Base-by-base conservation (phyloP, 2,888 invertebrate genomes). In the Frankliniella intonsa region DNA sequence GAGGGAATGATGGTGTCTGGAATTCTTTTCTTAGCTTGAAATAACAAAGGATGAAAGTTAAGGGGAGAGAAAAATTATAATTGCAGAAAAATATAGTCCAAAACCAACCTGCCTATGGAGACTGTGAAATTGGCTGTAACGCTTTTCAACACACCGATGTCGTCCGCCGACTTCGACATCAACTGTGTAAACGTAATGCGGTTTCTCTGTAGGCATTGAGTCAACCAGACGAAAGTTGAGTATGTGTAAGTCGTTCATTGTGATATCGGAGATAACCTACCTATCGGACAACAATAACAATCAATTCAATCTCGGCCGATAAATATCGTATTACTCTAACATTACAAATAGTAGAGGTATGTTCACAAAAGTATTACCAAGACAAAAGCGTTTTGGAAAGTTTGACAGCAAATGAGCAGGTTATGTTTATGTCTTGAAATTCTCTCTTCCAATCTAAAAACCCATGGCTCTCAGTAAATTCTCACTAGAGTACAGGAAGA, bases 81-180 rank as follows among this genome's bases (percentile, higher is more conserved):
- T 38, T 38, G 38, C 8, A 69, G n/a, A 49, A 49, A 81, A 8
- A 49, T 80, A 51, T 38, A 17, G 2, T 8, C 10, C 27, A 49
- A 22, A 82, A 38, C 85, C 84, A 87, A 90, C 90, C 88, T 89
- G 88, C 84, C 90, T 89, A 85, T 91, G 90, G 38, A 91, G 86
- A 62, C 89, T 88, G 85, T 90, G 90, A 86, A 91, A 91, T 85
- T 90, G 90, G 83, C 90, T 90, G 86, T 91, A 91, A 85, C 91
- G 87, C 85, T 88, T 90, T 85, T 91, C 90, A 80, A 90, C 87
- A 81, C 84, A 85, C 83, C 88, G 87, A 83, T 88, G 87, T 83
- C 86, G 87, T 27, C 87, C 86, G 82, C 87, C 86, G 81, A 86
- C 87, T 82, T 86, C 86, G 76, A 90, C 87, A 85, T 89, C 88